Base-by-base conservation (phyloP, 2,113 vertebrate genomes). In the Spea multiplicata region DNA sequence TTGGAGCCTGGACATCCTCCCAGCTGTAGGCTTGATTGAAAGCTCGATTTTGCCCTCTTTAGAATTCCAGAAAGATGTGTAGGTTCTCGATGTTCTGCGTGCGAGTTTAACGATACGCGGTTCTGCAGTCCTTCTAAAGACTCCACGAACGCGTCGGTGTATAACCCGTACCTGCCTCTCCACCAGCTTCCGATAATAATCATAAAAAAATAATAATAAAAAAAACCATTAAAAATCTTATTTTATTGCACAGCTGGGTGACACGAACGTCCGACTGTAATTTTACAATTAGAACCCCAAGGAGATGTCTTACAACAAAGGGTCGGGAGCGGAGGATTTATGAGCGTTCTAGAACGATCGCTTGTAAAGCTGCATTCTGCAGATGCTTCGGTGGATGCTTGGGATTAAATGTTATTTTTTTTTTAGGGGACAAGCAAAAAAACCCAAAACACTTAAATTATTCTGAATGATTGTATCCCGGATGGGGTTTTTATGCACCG, bases 11-110 rank as follows among this genome's bases (percentile, higher is more conserved):
- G 49, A 2, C 50, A 0, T 74, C 6, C 76, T 81, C 17, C 82
- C 67, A 0, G 0, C 44, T 0, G 0, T 0, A 75, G 44, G 45
- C 16, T 3, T 4, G 0, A 73, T 67, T n/a, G 0, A 5, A 0
- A 17, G 61, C 13, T 5, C 2, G 1, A n/a, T 4, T 30, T 73
- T 12, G 3, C 3, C 71, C 71, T 74, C 61, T 45, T 74, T 80
- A 80, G 44, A 61, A 80, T 80, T 74, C 71, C 65, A 57, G 9
- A 62, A 44, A 73, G 78, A 46, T 66, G 47, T 47, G 67, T 17
- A 9, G 50, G 8, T 53, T 55, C 49, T 44, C 53, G 47, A 17
- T 53, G 7, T 71, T 49, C 48, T 53, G 44, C 12, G 69, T 50
- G 47, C 44, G 50, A 71, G 8, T 71, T 67, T 44, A 68, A 50